Conservation (phyloP, 2,113 vertebrate genomes). For the Columba livia region DNA sequence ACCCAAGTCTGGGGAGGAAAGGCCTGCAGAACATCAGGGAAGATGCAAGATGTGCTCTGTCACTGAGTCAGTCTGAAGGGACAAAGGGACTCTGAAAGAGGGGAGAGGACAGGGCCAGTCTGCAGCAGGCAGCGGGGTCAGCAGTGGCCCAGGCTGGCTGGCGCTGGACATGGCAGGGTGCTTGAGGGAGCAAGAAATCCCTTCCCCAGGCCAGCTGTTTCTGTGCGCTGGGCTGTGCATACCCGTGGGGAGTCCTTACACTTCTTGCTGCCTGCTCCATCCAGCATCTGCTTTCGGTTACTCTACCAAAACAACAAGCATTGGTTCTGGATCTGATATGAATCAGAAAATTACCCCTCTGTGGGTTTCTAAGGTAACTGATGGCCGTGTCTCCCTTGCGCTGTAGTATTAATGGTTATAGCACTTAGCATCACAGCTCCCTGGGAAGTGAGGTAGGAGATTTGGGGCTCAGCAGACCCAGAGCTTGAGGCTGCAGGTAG, state of each 20-base stretch:
- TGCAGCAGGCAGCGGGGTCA: background rate
- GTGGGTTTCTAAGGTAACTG: background rate
- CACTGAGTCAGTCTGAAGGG: accelerated
- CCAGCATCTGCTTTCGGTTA: conserved; percentile 67
- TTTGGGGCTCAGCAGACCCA: background rate
- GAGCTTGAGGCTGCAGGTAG: background rate
- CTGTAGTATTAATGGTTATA: background rate
- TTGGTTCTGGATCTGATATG: background rate
- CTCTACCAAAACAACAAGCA: conserved; percentile 11
- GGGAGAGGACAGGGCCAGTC: background rate
- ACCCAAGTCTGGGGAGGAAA: background rate
- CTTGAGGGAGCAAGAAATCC: background rate
- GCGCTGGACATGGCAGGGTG: background rate
- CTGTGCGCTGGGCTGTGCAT: background rate
- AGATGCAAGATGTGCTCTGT: background rate
- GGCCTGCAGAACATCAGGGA: background rate
- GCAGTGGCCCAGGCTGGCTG: background rate
- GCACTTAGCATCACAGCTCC: background rate
- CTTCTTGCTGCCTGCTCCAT: background rate
- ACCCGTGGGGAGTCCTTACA: background rate
- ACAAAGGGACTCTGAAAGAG: background rate
- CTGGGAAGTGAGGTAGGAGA: background rate
- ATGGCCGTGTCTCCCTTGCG: background rate
- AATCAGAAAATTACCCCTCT: conserved; percentile 28
- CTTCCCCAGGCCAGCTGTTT: background rate